phyloP scores from a whole-genome alignment of 2,888 invertebrate genomes.

The Zaprionus lineosus region DNA sequence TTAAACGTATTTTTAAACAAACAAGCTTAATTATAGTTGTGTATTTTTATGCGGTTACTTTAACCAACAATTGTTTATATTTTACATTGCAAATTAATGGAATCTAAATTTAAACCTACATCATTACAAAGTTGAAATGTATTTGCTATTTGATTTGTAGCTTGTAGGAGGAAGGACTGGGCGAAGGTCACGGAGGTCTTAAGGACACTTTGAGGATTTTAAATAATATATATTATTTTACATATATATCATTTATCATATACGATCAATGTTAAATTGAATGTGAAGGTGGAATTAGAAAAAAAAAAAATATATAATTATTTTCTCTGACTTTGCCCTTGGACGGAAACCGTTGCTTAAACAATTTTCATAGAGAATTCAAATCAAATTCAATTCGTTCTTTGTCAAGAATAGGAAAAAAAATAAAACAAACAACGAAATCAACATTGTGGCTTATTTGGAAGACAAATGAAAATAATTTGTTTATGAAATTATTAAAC shows the following conservation, averaged over 20 bases:
- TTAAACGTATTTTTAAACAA: conserved; percentile 69
- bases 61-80: conserved; percentile 67
- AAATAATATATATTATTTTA: conserved; percentile 19
- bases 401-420: conserved; percentile 23
- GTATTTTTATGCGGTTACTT: conserved; percentile 59
- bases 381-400: conserved; percentile 21
- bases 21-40: conserved; percentile 63
- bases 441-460: conserved; percentile 54
- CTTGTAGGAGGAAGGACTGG: conserved; percentile 60
- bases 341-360: conserved; percentile 73
- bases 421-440: too few species aligned
- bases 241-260: conserved; percentile 29
- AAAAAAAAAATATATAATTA: too few species aligned
- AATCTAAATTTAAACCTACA: conserved; percentile 31
- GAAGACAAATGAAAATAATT: conserved; percentile 70
- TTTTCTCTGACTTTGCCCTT: conserved; percentile 66
- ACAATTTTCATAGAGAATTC: conserved; percentile 40
- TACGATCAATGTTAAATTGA: conserved; percentile 41
- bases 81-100: conserved; percentile 64
- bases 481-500: conserved; percentile 33
- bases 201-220: conserved; percentile 60
- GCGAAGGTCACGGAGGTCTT: conserved; percentile 49
- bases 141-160: conserved; percentile 40
- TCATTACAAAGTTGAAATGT: conserved; percentile 37
- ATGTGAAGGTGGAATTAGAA: too few species aligned